These are phyloP conservation scores for Ormyrus nitidulus DNA, from an alignment of 2,888 invertebrate genomes.

Conservation along the genomic window DNA sequence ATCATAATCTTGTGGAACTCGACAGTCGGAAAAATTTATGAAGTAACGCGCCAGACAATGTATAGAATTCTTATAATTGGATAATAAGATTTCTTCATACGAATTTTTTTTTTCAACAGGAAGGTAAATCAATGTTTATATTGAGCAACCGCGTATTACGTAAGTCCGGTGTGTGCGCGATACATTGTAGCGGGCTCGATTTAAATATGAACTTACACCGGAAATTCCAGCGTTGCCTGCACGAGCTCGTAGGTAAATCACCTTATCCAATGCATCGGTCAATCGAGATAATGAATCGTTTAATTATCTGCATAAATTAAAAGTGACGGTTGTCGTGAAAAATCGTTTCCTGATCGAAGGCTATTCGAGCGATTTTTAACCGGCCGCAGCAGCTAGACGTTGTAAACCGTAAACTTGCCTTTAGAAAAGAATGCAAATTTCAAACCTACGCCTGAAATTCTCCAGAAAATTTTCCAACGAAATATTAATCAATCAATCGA, in stretches of 20 bases:
- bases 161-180: not conserved
- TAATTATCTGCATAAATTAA: too few relatives aligned
- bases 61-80: conserved; percentile 35
- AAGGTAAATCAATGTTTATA: conserved; percentile 26
- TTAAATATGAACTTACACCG: conserved; percentile 32
- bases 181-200: conserved; percentile 20
- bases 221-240: conserved; percentile 31
- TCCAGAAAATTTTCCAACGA: too few relatives aligned
- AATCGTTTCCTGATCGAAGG: too few relatives aligned
- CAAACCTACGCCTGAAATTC: too few relatives aligned
- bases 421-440: too few relatives aligned
- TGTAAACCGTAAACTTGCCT: too few relatives aligned
- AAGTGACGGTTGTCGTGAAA: too few relatives aligned
- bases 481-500: too few relatives aligned
- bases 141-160: conserved; percentile 28
- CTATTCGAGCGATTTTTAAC: too few relatives aligned
- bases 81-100: conserved; percentile 43
- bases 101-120: conserved; percentile 2
- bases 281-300: conserved; percentile 18
- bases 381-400: too few relatives aligned
- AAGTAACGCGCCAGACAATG: conserved; percentile 34
- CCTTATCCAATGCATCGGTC: conserved; percentile 26
- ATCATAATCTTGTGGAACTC: too few relatives aligned
- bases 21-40: not conserved
- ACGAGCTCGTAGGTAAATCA: conserved; percentile 15